Evolutionary conservation across 1,140 invertebrate species (phyloP).

Genomic region (Zaprionus nigranus): DNA sequence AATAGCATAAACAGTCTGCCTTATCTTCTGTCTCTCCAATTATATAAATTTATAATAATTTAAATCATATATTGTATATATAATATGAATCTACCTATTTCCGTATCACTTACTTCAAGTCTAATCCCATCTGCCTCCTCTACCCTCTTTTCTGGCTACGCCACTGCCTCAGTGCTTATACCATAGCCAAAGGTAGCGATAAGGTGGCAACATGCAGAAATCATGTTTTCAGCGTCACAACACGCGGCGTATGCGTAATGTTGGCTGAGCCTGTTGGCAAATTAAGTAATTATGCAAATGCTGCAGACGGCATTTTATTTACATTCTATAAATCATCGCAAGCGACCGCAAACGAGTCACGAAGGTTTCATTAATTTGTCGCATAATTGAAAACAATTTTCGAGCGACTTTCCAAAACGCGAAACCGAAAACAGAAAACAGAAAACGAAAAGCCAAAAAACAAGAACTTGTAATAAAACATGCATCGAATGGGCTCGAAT

Average conservation of each 20-base stretch:
- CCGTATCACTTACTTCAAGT: no score
- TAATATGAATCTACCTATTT: no score
- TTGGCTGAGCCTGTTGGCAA: constrained; percentile 38
- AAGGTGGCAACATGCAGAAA: constrained; percentile 53
- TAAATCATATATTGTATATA: no score
- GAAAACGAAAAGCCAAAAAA: not conserved
- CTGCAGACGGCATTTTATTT: constrained; percentile 62
- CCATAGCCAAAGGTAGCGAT: not conserved
- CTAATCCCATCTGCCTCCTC: not conserved
- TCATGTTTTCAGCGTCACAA: constrained; percentile 33
- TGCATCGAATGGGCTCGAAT: constrained; percentile 16
- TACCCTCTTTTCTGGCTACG: not conserved
- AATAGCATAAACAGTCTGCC: no score
- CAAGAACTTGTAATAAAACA: constrained; percentile 44
- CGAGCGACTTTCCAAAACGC: constrained; percentile 3
- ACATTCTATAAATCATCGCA: constrained; percentile 68
- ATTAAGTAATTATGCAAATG: constrained; percentile 79
- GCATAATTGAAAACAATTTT: constrained; percentile 11
- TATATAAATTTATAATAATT: no score
- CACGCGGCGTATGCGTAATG: constrained; percentile 63
- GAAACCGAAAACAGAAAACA: not conserved
- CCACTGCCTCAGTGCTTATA: constrained; percentile 1
- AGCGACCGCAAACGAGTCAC: constrained; percentile 60
- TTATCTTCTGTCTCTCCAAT: no score
- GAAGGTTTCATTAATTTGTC: constrained; percentile 55